These are phyloP conservation scores for Magallana angulata DNA, from an alignment of 1,140 invertebrate genomes.

Conservation along the genomic window DNA sequence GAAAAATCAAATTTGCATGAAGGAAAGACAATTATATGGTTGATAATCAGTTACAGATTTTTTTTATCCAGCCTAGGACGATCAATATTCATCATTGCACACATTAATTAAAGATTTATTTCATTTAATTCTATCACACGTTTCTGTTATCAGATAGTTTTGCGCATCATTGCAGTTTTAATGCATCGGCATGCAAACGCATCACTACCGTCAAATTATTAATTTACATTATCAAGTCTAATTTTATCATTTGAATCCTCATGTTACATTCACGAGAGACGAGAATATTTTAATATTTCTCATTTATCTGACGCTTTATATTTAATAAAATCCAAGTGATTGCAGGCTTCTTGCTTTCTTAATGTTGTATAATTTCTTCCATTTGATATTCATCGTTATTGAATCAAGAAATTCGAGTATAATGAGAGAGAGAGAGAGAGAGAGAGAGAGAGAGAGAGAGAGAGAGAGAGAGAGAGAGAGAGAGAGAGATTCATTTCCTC, in stretches of 20 bases:
- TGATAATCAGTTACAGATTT: no score
- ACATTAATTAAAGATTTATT: conserved; percentile 15
- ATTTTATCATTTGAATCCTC: neutral
- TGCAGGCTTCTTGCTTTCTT: no score
- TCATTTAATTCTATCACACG: neutral
- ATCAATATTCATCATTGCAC: neutral
- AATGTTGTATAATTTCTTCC: no score
- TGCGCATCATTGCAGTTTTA: neutral
- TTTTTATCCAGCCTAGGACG: neutral
- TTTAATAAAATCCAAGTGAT: no score
- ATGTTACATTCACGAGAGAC: neutral
- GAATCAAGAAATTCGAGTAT: neutral
- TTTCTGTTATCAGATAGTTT: conserved; percentile 8
- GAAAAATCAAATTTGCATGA: no score
- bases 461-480: conserved; percentile 41
- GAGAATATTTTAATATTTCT: neutral
- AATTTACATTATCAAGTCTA: neutral
- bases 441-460: conserved; percentile 39
- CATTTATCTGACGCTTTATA: no score
- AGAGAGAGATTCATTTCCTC: conserved; percentile 7
- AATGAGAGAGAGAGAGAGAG: conserved; percentile 22
- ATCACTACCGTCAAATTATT: neutral
- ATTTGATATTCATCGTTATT: no score
- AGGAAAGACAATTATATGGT: no score
- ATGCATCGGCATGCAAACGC: conserved; percentile 9